Evolutionary conservation across 2,888 invertebrate species (phyloP).

Genomic region (Drosophila acutilabella): DNA sequence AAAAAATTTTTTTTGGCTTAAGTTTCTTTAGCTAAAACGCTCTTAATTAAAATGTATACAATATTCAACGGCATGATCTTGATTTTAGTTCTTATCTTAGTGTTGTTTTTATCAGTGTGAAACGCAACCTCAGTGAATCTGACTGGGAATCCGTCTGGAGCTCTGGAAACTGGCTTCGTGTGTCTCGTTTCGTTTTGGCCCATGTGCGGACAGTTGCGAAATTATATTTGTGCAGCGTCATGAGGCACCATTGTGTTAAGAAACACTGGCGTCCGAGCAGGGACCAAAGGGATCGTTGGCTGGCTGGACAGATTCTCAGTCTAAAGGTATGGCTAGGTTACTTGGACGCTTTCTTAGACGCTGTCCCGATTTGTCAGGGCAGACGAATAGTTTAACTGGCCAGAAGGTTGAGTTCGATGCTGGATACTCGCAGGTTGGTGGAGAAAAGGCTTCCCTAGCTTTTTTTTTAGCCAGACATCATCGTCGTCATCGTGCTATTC

Average conservation of each 20-base stretch:
- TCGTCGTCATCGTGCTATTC: conserved; percentile 78
- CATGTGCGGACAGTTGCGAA: conserved; percentile 84
- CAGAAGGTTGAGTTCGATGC: conserved; percentile 20
- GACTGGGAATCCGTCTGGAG: conserved; percentile 20
- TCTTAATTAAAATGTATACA: no score
- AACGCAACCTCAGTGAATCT: conserved; percentile 12
- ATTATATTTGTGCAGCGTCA: conserved; percentile 82
- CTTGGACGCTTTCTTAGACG: conserved; percentile 29
- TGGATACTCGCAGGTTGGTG: conserved; percentile 64
- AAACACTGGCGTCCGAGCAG: conserved; percentile 35
- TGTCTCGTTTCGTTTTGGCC: conserved; percentile 69
- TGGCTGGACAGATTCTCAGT: conserved; percentile 6
- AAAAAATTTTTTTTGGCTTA: no score
- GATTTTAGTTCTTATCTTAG: neutral
- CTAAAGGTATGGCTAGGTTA: conserved; percentile 25
- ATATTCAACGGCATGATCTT: no score
- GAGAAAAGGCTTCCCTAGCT: conserved; percentile 51
- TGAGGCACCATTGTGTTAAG: conserved; percentile 70
- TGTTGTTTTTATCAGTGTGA: conserved; percentile 1
- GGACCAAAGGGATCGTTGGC: conserved; percentile 23
- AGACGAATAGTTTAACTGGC: conserved; percentile 81
- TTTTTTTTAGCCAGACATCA: conserved; percentile 50
- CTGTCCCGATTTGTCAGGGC: conserved; percentile 80
- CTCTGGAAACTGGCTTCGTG: conserved; percentile 35
- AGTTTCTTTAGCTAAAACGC: no score